Evolutionary conservation across 1,140 invertebrate genomes (phyloP), one percentile per base, ranked within the genome.

Genomic region (Aethina tumida): DNA sequence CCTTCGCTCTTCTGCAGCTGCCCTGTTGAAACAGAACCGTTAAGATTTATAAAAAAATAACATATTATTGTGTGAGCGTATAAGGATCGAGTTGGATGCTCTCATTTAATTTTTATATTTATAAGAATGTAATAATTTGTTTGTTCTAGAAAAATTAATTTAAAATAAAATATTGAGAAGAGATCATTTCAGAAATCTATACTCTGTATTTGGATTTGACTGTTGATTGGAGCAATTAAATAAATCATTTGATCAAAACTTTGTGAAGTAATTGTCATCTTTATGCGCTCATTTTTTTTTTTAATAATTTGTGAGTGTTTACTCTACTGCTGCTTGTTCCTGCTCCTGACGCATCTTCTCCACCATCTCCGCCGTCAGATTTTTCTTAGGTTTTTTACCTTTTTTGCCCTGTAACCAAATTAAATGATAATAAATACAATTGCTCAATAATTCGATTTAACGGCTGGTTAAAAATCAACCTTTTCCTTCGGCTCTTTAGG

Each of bases 331-430:
- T 29, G 65, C 64, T 31, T 62, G 57, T 41, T 68, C 64, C 49
- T 60, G 54, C 47, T 63, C 63, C 6, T 63, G 52, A 12, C 59
- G 59, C 18, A 60, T 30, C 21, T 65, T 41, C 39, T 67, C 65
- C 0, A 59, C 62, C 44, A 59, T 53, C 42, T 68, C 64, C 9
- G 60, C 58, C 47, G 64, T 59, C 17, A 66, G 46, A 4, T 67
- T 63, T 47, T 66, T 67, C 40, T 67, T 66, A 2, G 58, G 58
- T 5, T 61, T 46, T 45, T 67, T 68, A 51, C 66, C 50, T 26
- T 52, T 52, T 1, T 39, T 32, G 3, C 35, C 43, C 49, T 52
- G 37, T 20, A 43, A 42, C 29, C 2, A 41, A 37, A 26, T 16
- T 12, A 16, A 5, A 8, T 12, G 15, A 13, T 9, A n/a, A 8